A percentile compares a stretch with the other conserved stretches of the same genome.
Evolutionary conservation across 2,888 invertebrate genomes (phyloP).

Genomic region (Aleiodes leptofemur): DNA sequence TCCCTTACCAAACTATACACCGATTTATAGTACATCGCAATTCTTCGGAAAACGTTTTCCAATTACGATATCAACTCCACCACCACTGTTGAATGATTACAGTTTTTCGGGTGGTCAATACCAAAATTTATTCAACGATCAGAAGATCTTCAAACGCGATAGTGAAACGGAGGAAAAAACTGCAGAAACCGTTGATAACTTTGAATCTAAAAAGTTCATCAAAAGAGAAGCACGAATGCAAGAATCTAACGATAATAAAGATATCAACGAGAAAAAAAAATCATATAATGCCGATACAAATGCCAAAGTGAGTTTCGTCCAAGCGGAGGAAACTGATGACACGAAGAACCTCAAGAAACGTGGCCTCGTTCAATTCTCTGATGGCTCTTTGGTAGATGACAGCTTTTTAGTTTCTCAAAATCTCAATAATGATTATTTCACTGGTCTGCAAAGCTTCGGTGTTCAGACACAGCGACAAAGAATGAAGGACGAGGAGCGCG

Average conservation of each 20-base stretch:
- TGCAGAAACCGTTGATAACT: constrained; percentile 25
- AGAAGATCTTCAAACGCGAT: constrained; percentile 54
- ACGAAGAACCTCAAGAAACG: constrained; percentile 74
- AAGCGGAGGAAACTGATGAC: constrained; percentile 46
- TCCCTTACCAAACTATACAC: constrained; percentile 42
- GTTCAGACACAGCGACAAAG: constrained; percentile 75
- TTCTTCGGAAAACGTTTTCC: constrained; percentile 61
- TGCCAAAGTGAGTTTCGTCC: constrained; percentile 60
- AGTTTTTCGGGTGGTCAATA: constrained; percentile 64
- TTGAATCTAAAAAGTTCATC: constrained; percentile 50
- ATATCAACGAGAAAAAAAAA: neutral
- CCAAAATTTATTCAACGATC: constrained; percentile 64
- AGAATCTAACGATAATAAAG: constrained; percentile 42
- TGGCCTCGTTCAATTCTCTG: constrained; percentile 81
- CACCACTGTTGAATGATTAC: constrained; percentile 50
- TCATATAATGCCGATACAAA: neutral
- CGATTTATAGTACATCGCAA: constrained; percentile 48
- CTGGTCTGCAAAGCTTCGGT: constrained; percentile 84
- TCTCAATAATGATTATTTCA: constrained; percentile 77
- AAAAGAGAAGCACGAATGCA: constrained; percentile 54
- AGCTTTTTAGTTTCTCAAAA: constrained; percentile 75
- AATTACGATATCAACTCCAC: constrained; percentile 50
- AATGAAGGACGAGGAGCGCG: constrained; percentile 82
- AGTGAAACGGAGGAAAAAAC: constrained; percentile 47
- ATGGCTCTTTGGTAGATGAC: constrained; percentile 84